A percentile compares a stretch with the other conserved stretches of the same genome.
These are phyloP conservation scores for Diaprepes abbreviatus DNA, from an alignment of 2,888 invertebrate genomes.

Conservation along the genomic window DNA sequence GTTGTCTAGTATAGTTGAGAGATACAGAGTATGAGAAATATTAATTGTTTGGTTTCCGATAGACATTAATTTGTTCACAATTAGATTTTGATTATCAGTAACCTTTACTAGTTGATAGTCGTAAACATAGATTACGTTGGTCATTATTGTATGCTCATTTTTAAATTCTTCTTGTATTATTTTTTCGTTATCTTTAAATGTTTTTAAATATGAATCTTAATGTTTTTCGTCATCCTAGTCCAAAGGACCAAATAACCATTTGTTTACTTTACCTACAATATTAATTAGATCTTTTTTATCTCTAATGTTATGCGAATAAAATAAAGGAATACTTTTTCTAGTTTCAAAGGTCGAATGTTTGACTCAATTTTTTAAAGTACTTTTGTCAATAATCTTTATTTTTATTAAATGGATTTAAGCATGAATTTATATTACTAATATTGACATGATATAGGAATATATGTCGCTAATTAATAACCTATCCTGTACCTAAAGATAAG, in stretches of 20 bases:
- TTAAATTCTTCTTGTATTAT: conserved; percentile 3
- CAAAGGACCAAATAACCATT: conserved; percentile 22
- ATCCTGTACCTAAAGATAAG: neutral
- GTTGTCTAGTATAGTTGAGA: neutral
- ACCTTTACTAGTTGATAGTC: neutral
- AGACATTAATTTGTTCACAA: conserved; percentile 7
- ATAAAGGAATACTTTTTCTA: neutral
- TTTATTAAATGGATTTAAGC: neutral
- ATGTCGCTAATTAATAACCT: neutral
- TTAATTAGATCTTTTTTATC: conserved; percentile 11
- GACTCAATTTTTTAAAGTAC: neutral
- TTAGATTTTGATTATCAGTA: neutral
- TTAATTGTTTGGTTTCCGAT: neutral
- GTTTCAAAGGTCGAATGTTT: neutral
- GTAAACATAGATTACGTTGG: neutral
- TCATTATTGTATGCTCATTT: neutral
- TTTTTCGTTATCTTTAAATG: neutral
- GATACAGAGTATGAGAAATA: conserved; percentile 1
- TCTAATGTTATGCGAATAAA: neutral
- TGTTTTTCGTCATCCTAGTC: conserved; percentile 6
- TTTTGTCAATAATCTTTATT: neutral
- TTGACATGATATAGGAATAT: neutral
- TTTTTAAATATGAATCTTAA: neutral
- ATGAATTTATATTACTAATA: neutral
- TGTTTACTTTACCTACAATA: conserved; percentile 5